Percentiles rank a stretch among this genome's conserved stretches.
Evolutionary conservation across 2,888 invertebrate genomes (phyloP).

Genomic region (Toxonevra muliebris): DNA sequence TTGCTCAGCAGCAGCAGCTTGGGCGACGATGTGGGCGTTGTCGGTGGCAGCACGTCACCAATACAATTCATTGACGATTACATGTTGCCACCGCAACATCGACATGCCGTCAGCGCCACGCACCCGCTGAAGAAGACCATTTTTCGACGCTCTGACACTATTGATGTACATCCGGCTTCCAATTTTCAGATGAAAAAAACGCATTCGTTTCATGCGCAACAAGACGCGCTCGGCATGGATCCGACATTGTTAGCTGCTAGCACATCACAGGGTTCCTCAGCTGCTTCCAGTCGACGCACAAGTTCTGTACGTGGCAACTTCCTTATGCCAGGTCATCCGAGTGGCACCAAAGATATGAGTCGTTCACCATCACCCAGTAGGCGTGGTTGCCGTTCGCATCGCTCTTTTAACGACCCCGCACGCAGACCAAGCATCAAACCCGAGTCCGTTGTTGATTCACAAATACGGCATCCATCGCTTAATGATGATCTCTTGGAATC

Average conservation of each 20-base stretch:
- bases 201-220: slow-evolving; percentile 65
- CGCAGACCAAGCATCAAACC: slow-evolving; percentile 58
- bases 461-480: slow-evolving; percentile 63
- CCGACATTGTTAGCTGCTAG: slow-evolving; percentile 51
- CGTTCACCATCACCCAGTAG: slow-evolving; percentile 63
- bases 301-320: slow-evolving; percentile 63
- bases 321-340: slow-evolving; percentile 59
- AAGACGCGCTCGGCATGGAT: slow-evolving; percentile 60
- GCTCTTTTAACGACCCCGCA: slow-evolving; percentile 63
- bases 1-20: slow-evolving; percentile 63
- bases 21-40: slow-evolving; percentile 56
- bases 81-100: slow-evolving; percentile 43
- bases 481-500: slow-evolving; percentile 63
- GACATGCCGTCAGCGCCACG: slow-evolving; percentile 48
- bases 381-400: slow-evolving; percentile 63
- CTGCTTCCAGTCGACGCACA: slow-evolving; percentile 59
- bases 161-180: slow-evolving; percentile 65
- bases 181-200: slow-evolving; percentile 65
- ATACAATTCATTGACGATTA: slow-evolving; percentile 52
- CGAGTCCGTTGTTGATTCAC: slow-evolving; percentile 58
- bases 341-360: slow-evolving; percentile 55
- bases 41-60: slow-evolving; percentile 48
- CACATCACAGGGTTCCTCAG: slow-evolving; percentile 48
- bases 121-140: slow-evolving; percentile 61
- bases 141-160: slow-evolving; percentile 65